Conservation (phyloP, 2,888 invertebrate species). For the Cabera pusaria region DNA sequence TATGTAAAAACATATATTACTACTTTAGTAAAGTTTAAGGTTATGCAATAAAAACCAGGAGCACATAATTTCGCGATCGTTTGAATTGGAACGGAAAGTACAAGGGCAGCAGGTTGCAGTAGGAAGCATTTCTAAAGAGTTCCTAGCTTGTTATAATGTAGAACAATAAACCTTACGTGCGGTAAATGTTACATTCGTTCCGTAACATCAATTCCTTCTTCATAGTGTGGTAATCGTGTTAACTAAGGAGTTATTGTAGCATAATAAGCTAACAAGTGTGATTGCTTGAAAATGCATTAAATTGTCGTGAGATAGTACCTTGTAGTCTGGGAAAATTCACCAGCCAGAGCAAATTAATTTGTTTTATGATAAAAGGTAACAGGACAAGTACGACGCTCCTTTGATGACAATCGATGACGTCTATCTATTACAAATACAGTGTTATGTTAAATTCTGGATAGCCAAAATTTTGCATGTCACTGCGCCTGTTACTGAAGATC, state of each 20-base stretch:
- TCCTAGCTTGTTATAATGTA: slow-evolving; percentile 10
- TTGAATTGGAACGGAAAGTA: slow-evolving; percentile 17
- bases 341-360: too few species aligned
- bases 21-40: too few species aligned
- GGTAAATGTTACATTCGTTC: slow-evolving; percentile 74
- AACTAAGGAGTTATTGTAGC: slow-evolving; percentile 31
- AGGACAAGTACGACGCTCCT: too few species aligned
- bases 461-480: too few species aligned
- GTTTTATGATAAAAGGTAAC: too few species aligned
- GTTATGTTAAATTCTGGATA: too few species aligned
- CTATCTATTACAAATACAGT: too few species aligned
- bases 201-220: slow-evolving; percentile 65
- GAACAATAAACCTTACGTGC: slow-evolving; percentile 44
- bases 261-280: slow-evolving; percentile 25
- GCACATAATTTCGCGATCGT: slow-evolving; percentile 11
- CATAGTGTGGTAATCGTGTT: slow-evolving; percentile 49
- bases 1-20: too few species aligned
- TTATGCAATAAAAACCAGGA: slow-evolving; percentile 24
- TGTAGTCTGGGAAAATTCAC: too few species aligned
- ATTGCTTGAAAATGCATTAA: slow-evolving; percentile 15
- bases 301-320: slow-evolving; percentile 9
- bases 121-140: slow-evolving; percentile 19
- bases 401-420: too few species aligned
- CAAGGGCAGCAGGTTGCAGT: slow-evolving; percentile 26
- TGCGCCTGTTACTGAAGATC: too few species aligned